Evolutionary conservation across 2,888 invertebrate species (phyloP).

Genomic region (Oligia fasciuncula): DNA sequence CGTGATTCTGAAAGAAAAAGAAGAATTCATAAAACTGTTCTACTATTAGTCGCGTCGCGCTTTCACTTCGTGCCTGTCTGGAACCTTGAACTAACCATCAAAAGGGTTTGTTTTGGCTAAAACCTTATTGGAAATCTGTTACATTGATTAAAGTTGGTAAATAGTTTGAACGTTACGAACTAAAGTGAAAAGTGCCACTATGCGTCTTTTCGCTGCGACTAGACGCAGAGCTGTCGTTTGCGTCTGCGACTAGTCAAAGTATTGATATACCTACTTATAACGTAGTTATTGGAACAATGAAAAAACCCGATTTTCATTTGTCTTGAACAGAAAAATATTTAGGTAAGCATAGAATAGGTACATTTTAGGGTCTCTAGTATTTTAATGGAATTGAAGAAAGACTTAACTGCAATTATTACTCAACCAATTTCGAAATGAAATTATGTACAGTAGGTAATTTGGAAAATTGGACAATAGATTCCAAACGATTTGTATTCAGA

Average conservation of each 20-base stretch:
- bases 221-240: no score
- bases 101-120: slow-evolving; percentile 15
- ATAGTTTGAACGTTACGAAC: slow-evolving; percentile 26
- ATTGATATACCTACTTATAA: not conserved
- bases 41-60: not conserved
- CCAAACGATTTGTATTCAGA: not conserved
- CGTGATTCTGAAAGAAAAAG: not conserved
- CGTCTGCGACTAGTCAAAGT: not conserved
- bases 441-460: not conserved
- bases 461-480: not conserved
- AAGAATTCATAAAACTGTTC: not conserved
- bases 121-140: slow-evolving; percentile 35
- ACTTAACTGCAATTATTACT: not conserved
- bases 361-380: not conserved
- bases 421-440: not conserved
- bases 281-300: not conserved
- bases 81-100: not conserved
- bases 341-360: not conserved
- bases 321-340: not conserved
- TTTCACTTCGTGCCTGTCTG: not conserved
- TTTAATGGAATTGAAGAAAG: not conserved
- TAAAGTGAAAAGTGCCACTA: not conserved
- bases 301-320: not conserved
- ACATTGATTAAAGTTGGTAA: slow-evolving; percentile 21
- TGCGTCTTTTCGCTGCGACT: no score